Conservation (phyloP, 2,888 invertebrate species). For the Acrocyrtus sp. region DNA sequence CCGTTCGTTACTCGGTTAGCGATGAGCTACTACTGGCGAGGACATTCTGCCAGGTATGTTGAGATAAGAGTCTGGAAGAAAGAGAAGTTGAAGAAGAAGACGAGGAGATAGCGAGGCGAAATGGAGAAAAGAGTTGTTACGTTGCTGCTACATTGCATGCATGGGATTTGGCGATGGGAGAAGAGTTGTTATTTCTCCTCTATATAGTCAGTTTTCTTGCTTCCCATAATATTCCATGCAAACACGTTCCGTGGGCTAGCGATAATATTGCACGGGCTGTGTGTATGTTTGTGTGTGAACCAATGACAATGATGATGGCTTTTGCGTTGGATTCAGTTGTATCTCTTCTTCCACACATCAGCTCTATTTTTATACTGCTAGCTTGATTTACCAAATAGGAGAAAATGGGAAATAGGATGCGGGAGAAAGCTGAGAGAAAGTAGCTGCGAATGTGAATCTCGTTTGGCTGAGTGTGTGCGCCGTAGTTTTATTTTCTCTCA, state of each 20-base stretch:
- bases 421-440: too few species aligned
- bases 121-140: constrained; percentile 18
- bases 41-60: constrained; percentile 9
- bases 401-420: too few species aligned
- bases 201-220: constrained; percentile 1
- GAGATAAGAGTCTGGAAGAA: constrained; percentile 21
- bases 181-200: constrained; percentile 7
- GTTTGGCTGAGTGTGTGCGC: too few species aligned
- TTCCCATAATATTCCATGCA: constrained; percentile 25
- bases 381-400: background rate
- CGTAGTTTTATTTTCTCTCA: too few species aligned
- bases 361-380: background rate
- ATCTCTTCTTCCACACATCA: background rate
- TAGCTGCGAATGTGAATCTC: too few species aligned
- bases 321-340: background rate
- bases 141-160: background rate
- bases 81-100: background rate
- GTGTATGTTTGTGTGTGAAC: background rate
- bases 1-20: constrained; percentile 44
- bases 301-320: background rate
- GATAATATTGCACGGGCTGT: too few species aligned
- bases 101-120: constrained; percentile 8
- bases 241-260: constrained; percentile 31
- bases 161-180: background rate
- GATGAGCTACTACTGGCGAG: constrained; percentile 53